Evolutionary conservation across 1,140 invertebrate genomes (phyloP), one percentile per base, ranked within the genome.

Genomic region (Cydia fagiglandana): DNA sequence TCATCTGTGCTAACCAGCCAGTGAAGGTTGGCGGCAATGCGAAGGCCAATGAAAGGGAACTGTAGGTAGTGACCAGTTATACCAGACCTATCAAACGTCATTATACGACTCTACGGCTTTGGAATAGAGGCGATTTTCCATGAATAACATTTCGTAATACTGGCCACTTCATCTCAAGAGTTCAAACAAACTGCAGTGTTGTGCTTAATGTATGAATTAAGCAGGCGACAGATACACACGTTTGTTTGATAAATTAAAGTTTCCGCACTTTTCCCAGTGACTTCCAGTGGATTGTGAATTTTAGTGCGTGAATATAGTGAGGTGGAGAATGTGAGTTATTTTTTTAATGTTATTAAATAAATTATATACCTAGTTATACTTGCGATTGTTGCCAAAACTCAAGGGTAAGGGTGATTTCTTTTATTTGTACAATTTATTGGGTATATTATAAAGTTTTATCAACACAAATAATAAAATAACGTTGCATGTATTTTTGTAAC

Each of bases 21-120:
- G 34, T 38, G 66, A 70, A 70, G 66, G 66, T 45, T 70, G 66
- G 13, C 34, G 1, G 30, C 66, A 41, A 41, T 45, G 66, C 66
- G 66, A 70, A 70, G 66, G 66, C 66, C 66, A 70, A 70, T 17
- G 66, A 70, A 70, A 70, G 66, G 66, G 15, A 41, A 70, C 38
- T 30, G 66, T 41, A 45, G 17, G 30, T 17, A 70, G 12, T 34
- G 6, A 41, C 66, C 66, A 70, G 34, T 17, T 17, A 38, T 13
- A n/a, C 3, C 2, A 17, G 34, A 41, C 66, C 66, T 70, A n/a
- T 38, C 28, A 70, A 45, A 34, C 34, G n/a, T 70, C 66, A 70
- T 70, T 17, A 24, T 17, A 70, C 38, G 2, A 41, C 66, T 38
- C 24, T 70, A 17, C 3, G 9, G 6, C 66, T 17, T 38, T 5